A percentile compares a stretch with the other conserved stretches of the same genome.
These are phyloP conservation scores for Brachionus plicatilis DNA, from an alignment of 1,140 invertebrate species.

Conservation along the genomic window DNA sequence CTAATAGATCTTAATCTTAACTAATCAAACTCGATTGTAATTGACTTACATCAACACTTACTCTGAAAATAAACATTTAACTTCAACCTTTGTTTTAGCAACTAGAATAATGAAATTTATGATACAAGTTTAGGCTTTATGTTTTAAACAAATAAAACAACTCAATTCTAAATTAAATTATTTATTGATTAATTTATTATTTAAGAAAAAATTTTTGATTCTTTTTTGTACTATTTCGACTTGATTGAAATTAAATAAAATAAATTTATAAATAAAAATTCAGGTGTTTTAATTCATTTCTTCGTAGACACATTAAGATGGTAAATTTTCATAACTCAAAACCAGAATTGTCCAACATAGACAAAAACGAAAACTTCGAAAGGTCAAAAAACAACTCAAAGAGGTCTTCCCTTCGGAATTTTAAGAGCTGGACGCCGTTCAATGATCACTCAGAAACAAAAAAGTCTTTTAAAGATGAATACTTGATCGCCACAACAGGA, in stretches of 20 bases:
- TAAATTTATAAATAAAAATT: neutral
- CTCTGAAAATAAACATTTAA: neutral
- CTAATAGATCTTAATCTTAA: neutral
- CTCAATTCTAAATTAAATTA: neutral
- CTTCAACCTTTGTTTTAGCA: neutral
- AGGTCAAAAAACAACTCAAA: neutral
- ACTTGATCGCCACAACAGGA: neutral
- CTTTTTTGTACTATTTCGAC: neutral
- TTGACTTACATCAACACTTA: neutral
- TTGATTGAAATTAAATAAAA: neutral
- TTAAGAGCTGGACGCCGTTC: slow-evolving; percentile 10
- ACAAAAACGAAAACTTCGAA: neutral
- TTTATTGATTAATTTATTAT: neutral
- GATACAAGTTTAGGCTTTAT: neutral
- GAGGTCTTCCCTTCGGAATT: neutral
- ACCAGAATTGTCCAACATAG: neutral
- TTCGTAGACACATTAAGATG: neutral
- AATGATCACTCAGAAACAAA: neutral
- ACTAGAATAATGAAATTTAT: neutral
- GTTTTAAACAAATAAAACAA: neutral
- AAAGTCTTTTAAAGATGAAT: slow-evolving; percentile 8
- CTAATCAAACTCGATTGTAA: neutral
- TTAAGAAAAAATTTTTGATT: neutral
- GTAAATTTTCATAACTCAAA: slow-evolving; percentile 6
- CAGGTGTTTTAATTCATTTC: neutral